Evolutionary conservation across 2,888 invertebrate genomes (phyloP), one percentile per base, ranked within the genome.

Genomic region (Polyommatus iphigenia): DNA sequence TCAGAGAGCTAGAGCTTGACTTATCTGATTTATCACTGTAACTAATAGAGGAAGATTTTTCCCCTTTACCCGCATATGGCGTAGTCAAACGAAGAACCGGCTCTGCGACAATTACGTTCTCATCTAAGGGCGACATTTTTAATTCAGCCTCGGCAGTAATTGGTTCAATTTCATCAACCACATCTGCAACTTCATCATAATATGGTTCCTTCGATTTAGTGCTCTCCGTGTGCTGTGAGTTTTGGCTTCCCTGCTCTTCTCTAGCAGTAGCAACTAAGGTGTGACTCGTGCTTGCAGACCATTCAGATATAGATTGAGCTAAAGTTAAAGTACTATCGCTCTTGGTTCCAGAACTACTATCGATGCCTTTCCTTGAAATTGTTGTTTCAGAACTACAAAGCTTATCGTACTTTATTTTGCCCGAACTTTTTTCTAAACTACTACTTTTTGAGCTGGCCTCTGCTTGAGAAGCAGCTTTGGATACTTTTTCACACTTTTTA

Each of bases 241-340:
- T 75, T 29, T 75, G 75, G 59, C 78, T 78, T 36, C 85, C 84
- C 85, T 90, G 87, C 85, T 93, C 91, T 87, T 94, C 91, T 79
- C 94, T 94, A 18, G 94, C 91, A 57, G 96, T 96, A 15, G 96
- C 96, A 72, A 97, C 95, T 10, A 97, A 93, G 0, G 97, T 97
- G 78, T 97, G 96, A 83, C 97, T 97, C 29, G 96, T 96, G 81
- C 97, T 97, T 1, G 96, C 97, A 0, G 97, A 97, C 97, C 97
- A 97, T 82, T 97, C 97, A 0, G 97, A 97, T 83, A 97, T 96
- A 0, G 97, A 97, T 80, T 97, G 97, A 1, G 97, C 97, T 59
- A 96, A 86, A 1, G 96, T 96, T 76, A 96, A 87, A 0, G 97
- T 97, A 84, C 97, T 97, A 84, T 97, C 97, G 82, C 97, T 97